Evolutionary conservation across 2,113 vertebrate genomes (phyloP).

Genomic region (Saiga tatarica): DNA sequence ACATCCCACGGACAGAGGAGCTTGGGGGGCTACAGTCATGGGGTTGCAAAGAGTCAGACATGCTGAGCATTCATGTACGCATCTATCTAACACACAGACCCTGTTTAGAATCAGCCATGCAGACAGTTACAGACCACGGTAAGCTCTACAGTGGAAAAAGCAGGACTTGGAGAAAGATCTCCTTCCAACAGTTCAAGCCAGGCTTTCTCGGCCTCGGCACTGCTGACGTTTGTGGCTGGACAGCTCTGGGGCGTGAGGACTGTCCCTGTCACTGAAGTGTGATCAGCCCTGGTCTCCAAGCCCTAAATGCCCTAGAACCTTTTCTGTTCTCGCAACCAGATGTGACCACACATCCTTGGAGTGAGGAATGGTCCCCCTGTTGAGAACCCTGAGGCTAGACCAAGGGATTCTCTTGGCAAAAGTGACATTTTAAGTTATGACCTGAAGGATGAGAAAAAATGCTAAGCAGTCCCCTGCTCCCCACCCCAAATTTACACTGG

Average conservation of each 20-base stretch:
- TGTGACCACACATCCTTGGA: rapidly evolving
- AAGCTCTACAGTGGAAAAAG: rapidly evolving
- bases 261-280: rapidly evolving
- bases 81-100: background rate
- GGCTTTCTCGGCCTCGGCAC: rapidly evolving
- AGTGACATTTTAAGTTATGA: background rate
- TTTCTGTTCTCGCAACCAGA: background rate
- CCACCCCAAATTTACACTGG: background rate
- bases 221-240: rapidly evolving
- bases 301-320: rapidly evolving
- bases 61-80: background rate
- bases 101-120: background rate
- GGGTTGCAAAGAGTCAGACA: background rate
- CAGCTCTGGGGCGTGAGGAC: rapidly evolving
- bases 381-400: background rate
- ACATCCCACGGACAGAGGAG: background rate
- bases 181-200: rapidly evolving
- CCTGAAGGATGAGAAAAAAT: background rate
- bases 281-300: background rate
- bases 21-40: background rate
- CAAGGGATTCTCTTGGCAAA: too few relatives aligned
- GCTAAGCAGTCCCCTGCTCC: rapidly evolving
- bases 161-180: rapidly evolving
- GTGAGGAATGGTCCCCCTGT: background rate
- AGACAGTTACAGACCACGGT: rapidly evolving